Evolutionary conservation across 2,113 vertebrate genomes (phyloP), one percentile per base, ranked within the genome.

Genomic region (Pycnonotus jocosus): DNA sequence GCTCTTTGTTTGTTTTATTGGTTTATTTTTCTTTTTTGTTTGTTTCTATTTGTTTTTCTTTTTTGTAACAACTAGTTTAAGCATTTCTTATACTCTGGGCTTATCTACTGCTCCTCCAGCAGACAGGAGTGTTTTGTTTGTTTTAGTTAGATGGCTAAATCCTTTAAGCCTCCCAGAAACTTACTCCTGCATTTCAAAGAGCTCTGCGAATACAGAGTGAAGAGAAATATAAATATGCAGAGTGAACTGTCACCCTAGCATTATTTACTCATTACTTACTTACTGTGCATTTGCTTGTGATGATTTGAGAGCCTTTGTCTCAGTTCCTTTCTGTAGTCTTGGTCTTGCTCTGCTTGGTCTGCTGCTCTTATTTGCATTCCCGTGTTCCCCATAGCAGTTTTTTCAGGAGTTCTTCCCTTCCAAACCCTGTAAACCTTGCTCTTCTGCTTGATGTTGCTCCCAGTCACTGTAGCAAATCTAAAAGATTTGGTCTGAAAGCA

Each of bases 131-230:
- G 38, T 68, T 93, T 88, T 57, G 56, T 78, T 93, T 95, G 50
- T 50, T 94, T 93, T 85, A 92, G 48, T 56, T 58, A 33, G 61
- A 66, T 71, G 85, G 51, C 21, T 89, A 91, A 92, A 92, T 90
- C 65, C 35, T 92, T 82, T 88, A 94, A 94, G 65, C 51, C 74
- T 93, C 65, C 16, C 57, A 92, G 79, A 90, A 95, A 62, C 72
- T 88, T 92, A 88, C 38, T 88, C 27, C 40, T 85, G 44, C 68
- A 51, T 94, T 94, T 93, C 66, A 88, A 83, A 93, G 66, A 68
- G n/a, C 40, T 76, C 71, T 88, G 50, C 79, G 68, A 89, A 78
- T 73, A 87, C 20, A 54, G 50, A 35, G 25, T 42, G 74, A 85
- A 79, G 70, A 50, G 61, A 78, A 87, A 70, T 71, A 78, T 71